Evolutionary conservation across 2,113 vertebrate genomes (phyloP).

Genomic region (Gadus chalcogrammus): DNA sequence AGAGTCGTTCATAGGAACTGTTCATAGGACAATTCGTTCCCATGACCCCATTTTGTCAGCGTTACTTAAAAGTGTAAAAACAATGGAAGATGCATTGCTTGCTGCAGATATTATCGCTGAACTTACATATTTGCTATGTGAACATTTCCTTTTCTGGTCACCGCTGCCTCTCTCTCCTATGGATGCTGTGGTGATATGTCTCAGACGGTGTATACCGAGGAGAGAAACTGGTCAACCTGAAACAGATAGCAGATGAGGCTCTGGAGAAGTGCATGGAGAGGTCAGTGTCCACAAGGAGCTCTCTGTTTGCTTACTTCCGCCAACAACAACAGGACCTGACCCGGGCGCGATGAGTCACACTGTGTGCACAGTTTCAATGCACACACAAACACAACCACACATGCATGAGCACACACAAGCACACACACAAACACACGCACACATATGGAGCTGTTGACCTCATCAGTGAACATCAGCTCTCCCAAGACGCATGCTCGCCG

Average conservation of each 20-base stretch:
- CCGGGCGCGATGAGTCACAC: conserved; percentile 21
- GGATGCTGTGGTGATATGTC: not conserved
- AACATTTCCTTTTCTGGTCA: not conserved
- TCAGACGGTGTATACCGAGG: conserved; percentile 80
- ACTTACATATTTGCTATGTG: no score
- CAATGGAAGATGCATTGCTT: no score
- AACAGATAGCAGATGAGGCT: conserved; percentile 75
- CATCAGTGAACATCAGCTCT: no score
- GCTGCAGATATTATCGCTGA: no score
- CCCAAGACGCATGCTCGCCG: no score
- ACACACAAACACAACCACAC: not conserved
- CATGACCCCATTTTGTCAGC: no score
- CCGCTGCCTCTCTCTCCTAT: not conserved
- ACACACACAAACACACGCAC: not conserved
- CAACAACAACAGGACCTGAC: conserved; percentile 26
- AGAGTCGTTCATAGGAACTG: no score
- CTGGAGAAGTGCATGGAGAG: conserved; percentile 72
- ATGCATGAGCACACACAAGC: conserved; percentile 19
- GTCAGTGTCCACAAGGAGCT: conserved; percentile 42
- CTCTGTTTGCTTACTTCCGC: conserved; percentile 15
- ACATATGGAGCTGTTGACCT: not conserved
- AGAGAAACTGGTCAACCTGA: conserved; percentile 80
- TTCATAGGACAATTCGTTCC: no score
- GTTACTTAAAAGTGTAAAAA: no score
- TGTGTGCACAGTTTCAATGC: not conserved